Base-by-base conservation (phyloP, 2,797 vertebrate genomes). In the Sphaeramia orbicularis region DNA sequence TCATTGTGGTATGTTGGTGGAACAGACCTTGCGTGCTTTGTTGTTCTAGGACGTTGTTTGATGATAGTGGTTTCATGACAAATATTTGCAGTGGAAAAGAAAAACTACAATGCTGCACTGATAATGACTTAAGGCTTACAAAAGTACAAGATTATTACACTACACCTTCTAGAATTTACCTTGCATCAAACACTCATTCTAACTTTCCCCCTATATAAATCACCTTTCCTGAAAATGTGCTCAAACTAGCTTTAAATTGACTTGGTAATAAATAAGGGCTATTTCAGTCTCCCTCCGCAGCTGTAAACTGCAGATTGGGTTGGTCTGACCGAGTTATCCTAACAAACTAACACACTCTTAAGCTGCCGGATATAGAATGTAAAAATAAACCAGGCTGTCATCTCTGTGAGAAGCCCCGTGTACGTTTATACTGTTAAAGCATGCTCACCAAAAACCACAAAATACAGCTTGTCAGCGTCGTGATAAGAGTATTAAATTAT, bases 361-460 rank as follows among this genome's bases (percentile, higher is more conserved):
- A 74, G 64, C 58, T 75, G 57, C 45, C 58, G 66, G 47, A 78
- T 67, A 57, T 18, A 65, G 12, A 68, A 51, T 0, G 15, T 57
- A 60, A 77, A 85, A 84, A 81, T 66, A 83, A 83, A 81, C 30
- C 55, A 47, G 43, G 30, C 24, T 63, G 14, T 64, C 70, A 74
- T 76, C 69, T 75, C 49, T 45, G 40, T 15, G 19, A 52, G 66
- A 66, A 6, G 62, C 52, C n/a, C 32, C n/a, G 38, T 16, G 45
- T 47, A 73, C 41, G 12, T 69, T 76, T 65, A 51, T 36, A n/a
- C 27, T 4, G 1, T 52, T 68, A 53, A 65, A 75, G 65, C 37
- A 64, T 41, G 52, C 55, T 78, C 43, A 58, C 11, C 32, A 68
- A 73, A 74, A 73, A 41, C 41, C 65, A 51, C 44, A 55, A 54